Evolutionary conservation across 1,140 invertebrate genomes (phyloP), one percentile per base, ranked within the genome.

Genomic region (Cheumatopsyche charites): DNA sequence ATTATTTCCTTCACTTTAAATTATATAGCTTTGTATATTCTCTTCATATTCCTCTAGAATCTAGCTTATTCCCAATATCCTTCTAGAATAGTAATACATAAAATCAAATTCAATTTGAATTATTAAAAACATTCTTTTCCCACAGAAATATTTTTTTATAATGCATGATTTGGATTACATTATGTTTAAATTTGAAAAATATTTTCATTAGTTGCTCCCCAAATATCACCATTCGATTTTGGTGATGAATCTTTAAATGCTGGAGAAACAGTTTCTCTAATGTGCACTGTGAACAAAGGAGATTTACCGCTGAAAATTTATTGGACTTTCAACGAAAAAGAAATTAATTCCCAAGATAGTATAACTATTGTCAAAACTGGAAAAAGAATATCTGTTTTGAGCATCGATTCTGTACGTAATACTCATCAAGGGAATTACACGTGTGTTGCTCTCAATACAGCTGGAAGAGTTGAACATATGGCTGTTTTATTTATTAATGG

Each of bases 241-340:
- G 88, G 88, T 69, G 88, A 89, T 76, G 88, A 88, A 77, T 86
- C 87, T 1, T 76, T 91, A 4, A 88, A 90, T 77, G 88, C 91
- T 75, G 91, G 91, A 17, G 88, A 92, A 75, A 88, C 90, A 45
- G 89, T 89, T 1, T 90, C 90, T 41, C 82, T 94, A 15, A 88
- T 87, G 12, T 95, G 93, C 81, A 88, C 88, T 41, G 88, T 92
- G 66, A 80, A 87, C 67, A 89, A 90, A 77, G 91, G 91, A 1
- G 90, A 91, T 79, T 80, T 89, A 58, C 90, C 89, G 19, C 81
- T 91, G 17, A 85, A 84, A 74, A 88, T 90, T 43, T 81, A 84
- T 49, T 94, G 92, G 92, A 80, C 82, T 67, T 82, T 92, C 43
- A 90, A 87, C 72, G 84, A 89, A 62, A 77, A 79, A 73, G 78